A percentile compares a stretch with the other conserved stretches of the same genome.
Evolutionary conservation across 2,888 invertebrate genomes (phyloP).

Genomic region (Aquatica leii): DNA sequence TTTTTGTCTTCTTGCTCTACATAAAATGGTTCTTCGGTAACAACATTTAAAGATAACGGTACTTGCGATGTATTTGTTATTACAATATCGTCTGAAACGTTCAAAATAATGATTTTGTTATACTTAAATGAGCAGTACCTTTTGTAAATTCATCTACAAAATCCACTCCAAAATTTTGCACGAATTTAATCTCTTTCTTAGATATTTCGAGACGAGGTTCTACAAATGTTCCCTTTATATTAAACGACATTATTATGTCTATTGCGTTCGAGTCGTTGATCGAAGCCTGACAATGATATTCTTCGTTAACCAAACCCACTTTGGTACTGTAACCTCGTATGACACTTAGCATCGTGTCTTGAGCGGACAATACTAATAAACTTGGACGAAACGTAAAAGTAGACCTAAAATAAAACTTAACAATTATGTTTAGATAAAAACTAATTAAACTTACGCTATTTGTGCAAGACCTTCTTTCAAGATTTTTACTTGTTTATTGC

Average conservation of each 20-base stretch:
- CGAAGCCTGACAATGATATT: constrained; percentile 67
- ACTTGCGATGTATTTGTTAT: constrained; percentile 66
- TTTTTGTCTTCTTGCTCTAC: constrained; percentile 34
- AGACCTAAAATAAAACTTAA: constrained; percentile 53
- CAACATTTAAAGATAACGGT: constrained; percentile 62
- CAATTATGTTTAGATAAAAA: background rate
- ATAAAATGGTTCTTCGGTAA: constrained; percentile 63
- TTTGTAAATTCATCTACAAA: constrained; percentile 30
- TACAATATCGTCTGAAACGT: constrained; percentile 62
- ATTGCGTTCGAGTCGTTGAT: constrained; percentile 65
- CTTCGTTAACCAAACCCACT: constrained; percentile 62
- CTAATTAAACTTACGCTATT: background rate
- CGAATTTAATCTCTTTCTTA: constrained; percentile 62
- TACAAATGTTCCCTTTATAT: constrained; percentile 65
- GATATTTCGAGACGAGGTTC: constrained; percentile 67
- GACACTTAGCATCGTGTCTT: constrained; percentile 60
- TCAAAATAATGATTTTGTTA: no score
- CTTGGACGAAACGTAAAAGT: constrained; percentile 63
- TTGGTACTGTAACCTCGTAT: constrained; percentile 60
- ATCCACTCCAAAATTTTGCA: constrained; percentile 60
- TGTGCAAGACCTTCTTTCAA: constrained; percentile 38
- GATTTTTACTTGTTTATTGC: constrained; percentile 44
- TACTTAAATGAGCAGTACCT: constrained; percentile 12
- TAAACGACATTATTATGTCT: constrained; percentile 63
- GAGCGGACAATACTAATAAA: constrained; percentile 61